Conservation (phyloP, 1,140 invertebrate genomes). For the Homalodisca vitripennis region DNA sequence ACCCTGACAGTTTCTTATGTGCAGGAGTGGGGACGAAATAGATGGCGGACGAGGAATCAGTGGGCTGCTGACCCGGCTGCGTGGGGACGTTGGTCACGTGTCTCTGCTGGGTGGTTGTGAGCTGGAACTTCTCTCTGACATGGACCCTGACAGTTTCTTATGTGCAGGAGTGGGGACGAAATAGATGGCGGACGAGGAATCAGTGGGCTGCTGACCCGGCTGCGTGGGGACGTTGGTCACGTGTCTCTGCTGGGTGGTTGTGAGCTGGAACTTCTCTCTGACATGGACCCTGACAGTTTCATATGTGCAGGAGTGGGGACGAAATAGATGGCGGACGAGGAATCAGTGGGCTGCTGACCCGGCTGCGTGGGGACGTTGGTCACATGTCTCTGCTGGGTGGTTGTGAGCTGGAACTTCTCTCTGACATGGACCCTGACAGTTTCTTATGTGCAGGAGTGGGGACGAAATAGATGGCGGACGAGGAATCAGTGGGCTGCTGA, state of each 20-base stretch:
- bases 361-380: constrained; percentile 72
- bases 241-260: constrained; percentile 76
- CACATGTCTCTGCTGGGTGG: constrained; percentile 78
- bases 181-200: constrained; percentile 53
- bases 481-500: constrained; percentile 58
- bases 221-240: constrained; percentile 75
- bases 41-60: constrained; percentile 54
- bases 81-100: constrained; percentile 75
- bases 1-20: constrained; percentile 73
- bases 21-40: constrained; percentile 46
- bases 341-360: constrained; percentile 59
- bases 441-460: constrained; percentile 51
- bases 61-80: constrained; percentile 63
- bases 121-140: constrained; percentile 75
- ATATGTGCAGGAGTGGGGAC: constrained; percentile 49
- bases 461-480: constrained; percentile 53
- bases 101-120: constrained; percentile 76
- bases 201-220: constrained; percentile 59
- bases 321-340: constrained; percentile 52
- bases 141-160: constrained; percentile 78
- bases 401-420: constrained; percentile 73
- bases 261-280: constrained; percentile 75
- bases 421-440: constrained; percentile 83
- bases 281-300: constrained; percentile 83
- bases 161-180: constrained; percentile 45